These are phyloP conservation scores for Chironex yamaguchii DNA, from an alignment of 30 jellyfish, hydroid and myxozoan species.

Conservation along the genomic window DNA sequence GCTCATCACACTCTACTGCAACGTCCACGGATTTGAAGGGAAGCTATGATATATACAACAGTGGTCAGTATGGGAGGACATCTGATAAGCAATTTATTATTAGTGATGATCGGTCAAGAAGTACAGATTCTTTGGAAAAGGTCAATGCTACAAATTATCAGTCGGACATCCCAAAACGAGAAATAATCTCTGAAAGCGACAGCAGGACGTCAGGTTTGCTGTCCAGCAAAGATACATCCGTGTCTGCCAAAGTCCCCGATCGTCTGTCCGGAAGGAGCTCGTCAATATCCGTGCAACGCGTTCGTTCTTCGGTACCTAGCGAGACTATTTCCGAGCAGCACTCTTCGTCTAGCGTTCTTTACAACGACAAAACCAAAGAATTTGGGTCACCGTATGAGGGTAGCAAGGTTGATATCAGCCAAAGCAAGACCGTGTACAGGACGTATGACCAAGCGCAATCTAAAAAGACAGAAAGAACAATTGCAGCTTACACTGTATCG, in stretches of 20 bases:
- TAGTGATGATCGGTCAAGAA: not conserved
- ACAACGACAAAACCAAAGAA: not conserved
- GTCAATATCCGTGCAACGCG: not conserved
- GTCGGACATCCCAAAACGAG: not conserved
- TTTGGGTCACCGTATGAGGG: not conserved
- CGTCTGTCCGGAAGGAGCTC: not conserved
- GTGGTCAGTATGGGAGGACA: not conserved
- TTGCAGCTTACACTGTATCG: not conserved
- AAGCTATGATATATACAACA: not conserved
- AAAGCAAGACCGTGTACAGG: not conserved
- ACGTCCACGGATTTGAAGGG: not conserved
- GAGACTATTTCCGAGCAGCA: not conserved
- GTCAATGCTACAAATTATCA: not conserved
- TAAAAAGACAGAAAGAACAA: not conserved
- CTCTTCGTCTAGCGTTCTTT: not conserved
- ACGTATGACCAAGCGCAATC: not conserved
- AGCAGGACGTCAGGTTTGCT: not conserved
- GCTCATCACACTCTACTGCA: not conserved
- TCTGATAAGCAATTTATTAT: not conserved
- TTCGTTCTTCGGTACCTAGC: not conserved
- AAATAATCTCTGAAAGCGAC: not conserved
- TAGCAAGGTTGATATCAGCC: not conserved
- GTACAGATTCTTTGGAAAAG: not conserved
- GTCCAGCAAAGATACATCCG: not conserved
- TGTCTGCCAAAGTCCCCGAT: not conserved